A percentile compares a stretch with the other conserved stretches of the same genome.
phyloP scores from a whole-genome alignment of 1,140 invertebrate genomes.

The Oppia nitens region DNA sequence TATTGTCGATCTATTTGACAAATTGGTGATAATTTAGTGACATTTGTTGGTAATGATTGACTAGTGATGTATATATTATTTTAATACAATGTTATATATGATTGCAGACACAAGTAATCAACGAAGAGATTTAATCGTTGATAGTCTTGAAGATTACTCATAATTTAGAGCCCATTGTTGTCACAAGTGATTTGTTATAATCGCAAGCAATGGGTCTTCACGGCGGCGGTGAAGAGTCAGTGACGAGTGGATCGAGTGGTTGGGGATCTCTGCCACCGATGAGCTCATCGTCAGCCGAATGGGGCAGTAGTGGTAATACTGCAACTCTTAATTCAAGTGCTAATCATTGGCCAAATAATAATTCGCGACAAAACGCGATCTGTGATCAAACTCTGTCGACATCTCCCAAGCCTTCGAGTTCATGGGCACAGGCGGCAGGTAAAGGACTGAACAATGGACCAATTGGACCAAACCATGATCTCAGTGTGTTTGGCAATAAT shows the following conservation, averaged over 20 bases:
- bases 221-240: constrained; percentile 5
- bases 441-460: constrained; percentile 26
- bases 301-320: not conserved
- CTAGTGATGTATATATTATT: no score
- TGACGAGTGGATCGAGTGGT: not conserved
- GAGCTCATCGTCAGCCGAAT: constrained; percentile 3
- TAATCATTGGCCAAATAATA: not conserved
- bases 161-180: no score
- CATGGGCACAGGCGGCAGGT: constrained; percentile 36
- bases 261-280: constrained; percentile 11
- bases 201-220: constrained; percentile 12
- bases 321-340: not conserved
- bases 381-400: constrained; percentile 1
- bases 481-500: not conserved
- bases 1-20: no score
- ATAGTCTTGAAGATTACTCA: no score
- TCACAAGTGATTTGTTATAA: no score
- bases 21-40: no score
- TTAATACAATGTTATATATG: no score
- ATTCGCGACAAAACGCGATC: not conserved
- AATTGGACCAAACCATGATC: constrained; percentile 3
- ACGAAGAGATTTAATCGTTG: no score
- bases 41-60: no score
- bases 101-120: no score
- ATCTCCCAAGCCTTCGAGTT: constrained; percentile 11